Conservation (phyloP, 2,888 invertebrate genomes). For the Acanthosepion esculentum region DNA sequence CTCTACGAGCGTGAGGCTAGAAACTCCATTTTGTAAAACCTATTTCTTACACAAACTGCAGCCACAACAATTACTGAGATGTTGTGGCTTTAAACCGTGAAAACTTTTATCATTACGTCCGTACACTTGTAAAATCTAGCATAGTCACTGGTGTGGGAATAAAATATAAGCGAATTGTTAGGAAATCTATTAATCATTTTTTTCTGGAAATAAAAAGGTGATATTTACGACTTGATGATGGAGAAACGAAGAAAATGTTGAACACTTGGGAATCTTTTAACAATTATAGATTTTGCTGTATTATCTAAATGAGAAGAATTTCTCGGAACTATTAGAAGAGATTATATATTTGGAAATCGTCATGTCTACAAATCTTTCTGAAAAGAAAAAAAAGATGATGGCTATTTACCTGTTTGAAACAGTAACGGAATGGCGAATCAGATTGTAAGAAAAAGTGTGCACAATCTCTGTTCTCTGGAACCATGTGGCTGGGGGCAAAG, state of each 20-base stretch:
- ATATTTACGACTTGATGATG: not conserved
- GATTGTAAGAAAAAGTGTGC: conserved; percentile 82
- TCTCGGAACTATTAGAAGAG: not conserved
- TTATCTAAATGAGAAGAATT: too few relatives aligned
- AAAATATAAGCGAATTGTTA: not conserved
- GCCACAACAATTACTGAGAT: too few relatives aligned
- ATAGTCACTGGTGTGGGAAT: not conserved
- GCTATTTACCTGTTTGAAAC: conserved; percentile 77
- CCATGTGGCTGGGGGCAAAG: conserved; percentile 54
- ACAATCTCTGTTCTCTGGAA: conserved; percentile 77
- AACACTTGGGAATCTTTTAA: not conserved
- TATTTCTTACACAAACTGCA: too few relatives aligned
- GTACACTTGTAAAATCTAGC: not conserved
- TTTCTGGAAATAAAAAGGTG: not conserved
- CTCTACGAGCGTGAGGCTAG: too few relatives aligned
- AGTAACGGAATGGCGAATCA: conserved; percentile 78
- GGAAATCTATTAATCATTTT: not conserved
- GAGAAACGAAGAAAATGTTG: not conserved
- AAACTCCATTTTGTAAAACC: too few relatives aligned
- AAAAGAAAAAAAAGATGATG: not conserved
- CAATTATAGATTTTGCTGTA: not conserved
- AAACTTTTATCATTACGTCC: too few relatives aligned
- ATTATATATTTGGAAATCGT: not conserved
- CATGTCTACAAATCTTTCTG: not conserved
- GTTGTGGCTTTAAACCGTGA: too few relatives aligned